Evolutionary conservation across 2,113 vertebrate genomes (phyloP).

Genomic region (Benitochromis conjunctus): DNA sequence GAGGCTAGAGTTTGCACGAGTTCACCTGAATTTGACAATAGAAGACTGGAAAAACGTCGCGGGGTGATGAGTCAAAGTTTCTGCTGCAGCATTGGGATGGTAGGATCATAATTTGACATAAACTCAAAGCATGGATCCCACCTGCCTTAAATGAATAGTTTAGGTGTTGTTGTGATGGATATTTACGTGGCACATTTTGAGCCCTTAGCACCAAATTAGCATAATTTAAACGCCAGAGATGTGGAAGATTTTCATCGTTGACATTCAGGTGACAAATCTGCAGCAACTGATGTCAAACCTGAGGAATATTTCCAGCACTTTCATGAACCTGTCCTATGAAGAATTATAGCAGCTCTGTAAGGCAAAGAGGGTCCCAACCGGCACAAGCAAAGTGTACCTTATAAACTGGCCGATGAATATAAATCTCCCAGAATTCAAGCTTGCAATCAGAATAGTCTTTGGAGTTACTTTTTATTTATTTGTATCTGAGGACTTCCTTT

Average conservation of each 20-base stretch:
- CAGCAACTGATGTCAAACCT: background rate
- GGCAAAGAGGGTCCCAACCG: background rate
- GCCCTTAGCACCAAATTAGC: background rate
- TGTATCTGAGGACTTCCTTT: background rate
- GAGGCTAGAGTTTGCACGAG: background rate
- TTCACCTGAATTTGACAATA: background rate
- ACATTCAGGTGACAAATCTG: background rate
- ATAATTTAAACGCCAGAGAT: background rate
- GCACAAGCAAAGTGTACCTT: background rate
- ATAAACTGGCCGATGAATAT: background rate
- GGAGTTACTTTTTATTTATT: background rate
- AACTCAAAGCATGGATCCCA: fast-evolving
- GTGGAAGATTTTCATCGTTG: background rate
- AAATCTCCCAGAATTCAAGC: background rate
- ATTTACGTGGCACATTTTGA: background rate
- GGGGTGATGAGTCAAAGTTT: background rate
- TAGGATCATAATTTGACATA: background rate
- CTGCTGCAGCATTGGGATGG: background rate
- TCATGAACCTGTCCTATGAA: background rate
- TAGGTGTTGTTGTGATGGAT: background rate
- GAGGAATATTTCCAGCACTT: background rate
- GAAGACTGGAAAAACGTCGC: background rate
- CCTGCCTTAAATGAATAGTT: background rate
- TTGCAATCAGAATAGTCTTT: background rate
- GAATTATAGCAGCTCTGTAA: background rate